Conservation (phyloP, 2,888 invertebrate genomes). For the Patella caerulea region DNA sequence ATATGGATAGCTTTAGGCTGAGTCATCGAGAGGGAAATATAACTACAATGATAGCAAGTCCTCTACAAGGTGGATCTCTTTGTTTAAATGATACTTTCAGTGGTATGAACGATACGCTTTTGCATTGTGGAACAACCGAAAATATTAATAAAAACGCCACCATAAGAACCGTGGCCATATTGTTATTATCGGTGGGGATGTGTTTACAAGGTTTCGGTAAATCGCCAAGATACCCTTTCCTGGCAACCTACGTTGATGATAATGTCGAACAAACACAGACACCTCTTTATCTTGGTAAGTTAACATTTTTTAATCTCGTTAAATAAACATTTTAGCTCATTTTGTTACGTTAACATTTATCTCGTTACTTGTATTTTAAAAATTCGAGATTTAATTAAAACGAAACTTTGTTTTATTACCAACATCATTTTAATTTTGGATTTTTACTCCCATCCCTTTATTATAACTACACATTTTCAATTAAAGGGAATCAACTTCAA, state of each 20-base stretch:
- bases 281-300: constrained; percentile 46
- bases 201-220: constrained; percentile 49
- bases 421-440: no score
- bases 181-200: constrained; percentile 46
- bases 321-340: no score
- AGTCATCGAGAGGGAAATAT: neutral
- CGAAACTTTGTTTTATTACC: no score
- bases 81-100: neutral
- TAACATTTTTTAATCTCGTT: no score
- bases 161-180: constrained; percentile 32
- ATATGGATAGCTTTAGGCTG: constrained; percentile 18
- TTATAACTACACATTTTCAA: no score
- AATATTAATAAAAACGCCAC: neutral
- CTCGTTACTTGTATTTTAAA: no score
- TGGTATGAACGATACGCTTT: neutral
- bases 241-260: constrained; percentile 47
- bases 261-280: constrained; percentile 47
- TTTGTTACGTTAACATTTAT: no score
- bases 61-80: neutral
- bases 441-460: no score
- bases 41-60: neutral
- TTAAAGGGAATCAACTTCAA: no score
- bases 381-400: no score
- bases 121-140: neutral
- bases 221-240: constrained; percentile 42